Percentiles rank a stretch among this genome's conserved stretches.
Evolutionary conservation across 2,888 invertebrate species (phyloP).

Genomic region (Adela reaumurella): DNA sequence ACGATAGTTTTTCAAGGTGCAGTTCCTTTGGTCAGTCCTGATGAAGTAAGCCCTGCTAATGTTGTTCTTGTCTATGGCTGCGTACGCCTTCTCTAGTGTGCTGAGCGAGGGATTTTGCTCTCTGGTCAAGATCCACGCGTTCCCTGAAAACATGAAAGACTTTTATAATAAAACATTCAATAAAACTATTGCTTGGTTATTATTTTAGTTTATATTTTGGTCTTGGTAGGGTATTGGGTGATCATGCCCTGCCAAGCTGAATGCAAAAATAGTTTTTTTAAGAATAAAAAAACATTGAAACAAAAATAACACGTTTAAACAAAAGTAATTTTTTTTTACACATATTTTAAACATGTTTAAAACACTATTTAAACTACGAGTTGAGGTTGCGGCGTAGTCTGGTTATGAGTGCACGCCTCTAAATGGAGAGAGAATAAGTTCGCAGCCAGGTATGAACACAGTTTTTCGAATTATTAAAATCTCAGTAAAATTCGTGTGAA

Average conservation of each 20-base stretch:
- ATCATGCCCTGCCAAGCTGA: no score
- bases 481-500: neutral
- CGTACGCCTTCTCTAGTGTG: conserved; percentile 58
- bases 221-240: no score
- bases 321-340: no score
- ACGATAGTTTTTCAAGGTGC: conserved; percentile 20
- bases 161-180: neutral
- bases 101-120: conserved; percentile 51
- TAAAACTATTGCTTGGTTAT: neutral
- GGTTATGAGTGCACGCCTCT: no score
- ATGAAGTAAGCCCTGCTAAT: conserved; percentile 58
- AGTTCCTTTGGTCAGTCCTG: conserved; percentile 61
- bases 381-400: no score
- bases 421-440: no score
- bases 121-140: conserved; percentile 63
- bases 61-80: conserved; percentile 50
- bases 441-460: no score
- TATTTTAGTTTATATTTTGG: neutral
- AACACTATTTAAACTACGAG: no score
- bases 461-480: neutral
- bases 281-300: no score
- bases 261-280: no score
- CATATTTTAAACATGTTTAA: no score
- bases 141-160: conserved; percentile 28
- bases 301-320: no score